These are phyloP conservation scores for Sphaerodactylus townsendi DNA, from an alignment of 2,113 vertebrate species.

Conservation along the genomic window DNA sequence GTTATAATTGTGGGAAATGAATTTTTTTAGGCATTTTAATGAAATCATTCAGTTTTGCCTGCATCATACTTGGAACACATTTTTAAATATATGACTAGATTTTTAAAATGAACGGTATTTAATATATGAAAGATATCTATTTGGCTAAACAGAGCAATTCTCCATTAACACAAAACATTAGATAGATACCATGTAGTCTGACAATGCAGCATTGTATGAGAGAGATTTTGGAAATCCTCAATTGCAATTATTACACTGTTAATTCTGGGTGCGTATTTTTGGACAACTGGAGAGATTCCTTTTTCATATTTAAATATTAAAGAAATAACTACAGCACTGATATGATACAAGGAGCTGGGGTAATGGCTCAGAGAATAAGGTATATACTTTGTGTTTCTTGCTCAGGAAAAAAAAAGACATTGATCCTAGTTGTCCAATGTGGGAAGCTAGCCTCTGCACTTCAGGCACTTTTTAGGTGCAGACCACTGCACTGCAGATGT, in stretches of 20 bases:
- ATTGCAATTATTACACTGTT: not conserved
- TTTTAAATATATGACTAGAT: not conserved
- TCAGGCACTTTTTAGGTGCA: no score
- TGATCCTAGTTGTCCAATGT: no score
- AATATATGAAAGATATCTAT: no score
- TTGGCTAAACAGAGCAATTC: not conserved
- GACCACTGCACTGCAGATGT: no score
- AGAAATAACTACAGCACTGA: not conserved
- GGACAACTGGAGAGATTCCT: not conserved
- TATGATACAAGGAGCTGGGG: not conserved
- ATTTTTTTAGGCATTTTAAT: not conserved
- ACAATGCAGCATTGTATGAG: not conserved
- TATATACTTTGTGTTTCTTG: no score
- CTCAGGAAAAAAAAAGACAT: no score
- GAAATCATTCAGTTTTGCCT: not conserved
- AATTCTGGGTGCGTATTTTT: not conserved
- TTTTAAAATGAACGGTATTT: no score
- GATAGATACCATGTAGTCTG: not conserved
- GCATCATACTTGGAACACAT: not conserved
- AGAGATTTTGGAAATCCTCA: not conserved
- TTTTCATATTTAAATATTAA: not conserved
- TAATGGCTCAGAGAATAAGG: no score
- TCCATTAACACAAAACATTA: not conserved
- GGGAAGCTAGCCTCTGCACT: no score
- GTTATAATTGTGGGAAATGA: conserved; percentile 40